Percentiles rank a stretch among this genome's conserved stretches.
These are phyloP conservation scores for Sarcophaga caerulescens DNA, from an alignment of 2,888 invertebrate genomes.

Conservation along the genomic window DNA sequence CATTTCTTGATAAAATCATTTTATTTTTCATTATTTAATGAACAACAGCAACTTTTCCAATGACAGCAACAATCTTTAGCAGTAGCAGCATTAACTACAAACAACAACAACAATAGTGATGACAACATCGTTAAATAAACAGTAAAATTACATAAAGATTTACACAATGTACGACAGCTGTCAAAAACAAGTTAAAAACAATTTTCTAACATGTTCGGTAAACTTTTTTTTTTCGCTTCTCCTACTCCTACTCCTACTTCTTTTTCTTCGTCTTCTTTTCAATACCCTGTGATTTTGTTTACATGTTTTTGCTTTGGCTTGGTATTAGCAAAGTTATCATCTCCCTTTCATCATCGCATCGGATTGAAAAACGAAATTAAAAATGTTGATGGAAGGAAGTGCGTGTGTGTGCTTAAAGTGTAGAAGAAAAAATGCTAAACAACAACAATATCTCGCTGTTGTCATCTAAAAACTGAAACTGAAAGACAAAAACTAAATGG, in stretches of 20 bases:
- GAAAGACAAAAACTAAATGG: constrained; percentile 27
- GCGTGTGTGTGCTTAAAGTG: no score
- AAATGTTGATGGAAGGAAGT: constrained; percentile 30
- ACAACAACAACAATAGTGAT: background rate
- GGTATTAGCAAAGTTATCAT: background rate
- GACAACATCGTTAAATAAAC: background rate
- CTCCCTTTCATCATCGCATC: background rate
- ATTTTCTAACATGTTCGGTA: constrained; percentile 58
- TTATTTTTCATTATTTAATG: constrained; percentile 8
- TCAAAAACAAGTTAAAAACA: constrained; percentile 67
- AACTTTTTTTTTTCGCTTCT: constrained; percentile 44
- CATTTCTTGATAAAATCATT: background rate
- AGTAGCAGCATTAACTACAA: constrained; percentile 2
- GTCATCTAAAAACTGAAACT: constrained; percentile 49
- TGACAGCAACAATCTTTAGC: constrained; percentile 4
- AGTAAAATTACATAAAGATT: constrained; percentile 59
- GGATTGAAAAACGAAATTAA: background rate
- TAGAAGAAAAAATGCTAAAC: constrained; percentile 14
- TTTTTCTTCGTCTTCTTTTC: background rate
- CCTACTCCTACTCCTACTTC: background rate
- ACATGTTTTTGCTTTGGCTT: background rate
- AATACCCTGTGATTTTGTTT: background rate
- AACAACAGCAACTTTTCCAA: constrained; percentile 51
- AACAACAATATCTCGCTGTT: constrained; percentile 45
- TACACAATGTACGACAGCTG: constrained; percentile 61